A percentile compares a stretch with the other conserved stretches of the same genome.
These are phyloP conservation scores for Pygathrix nemaeus DNA, from an alignment of 2,113 vertebrate species.

Conservation along the genomic window DNA sequence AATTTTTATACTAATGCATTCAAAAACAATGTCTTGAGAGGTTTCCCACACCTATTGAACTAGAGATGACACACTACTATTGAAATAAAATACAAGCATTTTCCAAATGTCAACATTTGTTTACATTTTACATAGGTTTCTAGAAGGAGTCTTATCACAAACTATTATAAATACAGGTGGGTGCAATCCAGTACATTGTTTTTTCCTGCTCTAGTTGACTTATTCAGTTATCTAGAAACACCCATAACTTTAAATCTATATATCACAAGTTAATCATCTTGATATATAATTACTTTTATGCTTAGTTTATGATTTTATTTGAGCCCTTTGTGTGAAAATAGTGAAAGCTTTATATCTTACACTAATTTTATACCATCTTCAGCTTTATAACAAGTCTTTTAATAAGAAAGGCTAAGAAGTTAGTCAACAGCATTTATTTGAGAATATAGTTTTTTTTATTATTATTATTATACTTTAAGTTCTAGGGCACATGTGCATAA, in stretches of 20 bases:
- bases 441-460: background rate
- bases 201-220: background rate
- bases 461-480: too few species aligned
- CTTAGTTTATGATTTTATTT: background rate
- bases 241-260: background rate
- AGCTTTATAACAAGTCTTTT: background rate
- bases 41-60: conserved; percentile 61
- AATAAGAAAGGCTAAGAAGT: background rate
- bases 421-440: background rate
- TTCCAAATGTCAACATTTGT: conserved; percentile 43
- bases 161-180: conserved; percentile 35
- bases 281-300: background rate
- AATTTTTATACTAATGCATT: conserved; percentile 48
- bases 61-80: conserved; percentile 66
- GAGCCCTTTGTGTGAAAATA: background rate
- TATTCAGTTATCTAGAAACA: conserved; percentile 40
- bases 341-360: background rate
- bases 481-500: too few species aligned
- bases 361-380: background rate
- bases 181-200: background rate
- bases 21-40: conserved; percentile 60
- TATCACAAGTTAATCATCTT: background rate
- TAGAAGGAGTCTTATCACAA: conserved; percentile 40
- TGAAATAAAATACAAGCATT: conserved; percentile 64
- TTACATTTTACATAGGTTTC: conserved; percentile 38